Base-by-base conservation (phyloP, 2,113 vertebrate genomes). In the Ursus arctos region DNA sequence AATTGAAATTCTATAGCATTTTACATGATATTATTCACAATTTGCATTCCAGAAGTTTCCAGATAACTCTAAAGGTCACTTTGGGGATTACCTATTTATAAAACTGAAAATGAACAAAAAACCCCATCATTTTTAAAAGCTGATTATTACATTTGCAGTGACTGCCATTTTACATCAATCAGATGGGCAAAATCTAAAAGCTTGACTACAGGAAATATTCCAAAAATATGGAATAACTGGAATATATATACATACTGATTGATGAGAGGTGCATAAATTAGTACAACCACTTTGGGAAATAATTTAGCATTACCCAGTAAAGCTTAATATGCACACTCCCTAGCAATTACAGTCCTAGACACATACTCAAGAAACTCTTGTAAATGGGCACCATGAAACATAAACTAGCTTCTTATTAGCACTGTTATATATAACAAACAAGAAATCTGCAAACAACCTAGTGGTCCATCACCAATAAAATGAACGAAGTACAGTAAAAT, bases 121-220 rank as follows among this genome's bases (percentile, higher is more conserved):
- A 4, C 3, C 67, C 26, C 26, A 69, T 47, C 28, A 87, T 67
- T 93, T 94, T 69, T n/a, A 79, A 88, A 95, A 94, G 31, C 80
- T 89, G 92, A 96, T 87, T 81, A 31, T 31, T 51, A 89, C 1
- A 84, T 19, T 96, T 36, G 89, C 28, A 94, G 51, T 43, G 51
- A 95, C 55, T 86, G 19, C 31, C 49, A 80, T 72, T 90, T 95
- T 93, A 91, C 22, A 93, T 84, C 26, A 88, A 59, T 28, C 24
- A 91, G 22, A 94, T 51, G 57, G 55, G 18, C 22, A 97, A 96
- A 96, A 96, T 72, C 71, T 83, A 63, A 93, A 93, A 91, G 80
- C 53, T 28, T 88, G n/a, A 84, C 33, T 90, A 47, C 63, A 49
- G 80, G 26, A 83, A 97, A 93, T 65, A 6, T 24, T 84, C 21